Base-by-base conservation (phyloP, 2,888 invertebrate species). In the Sceliomorpha sp. region DNA sequence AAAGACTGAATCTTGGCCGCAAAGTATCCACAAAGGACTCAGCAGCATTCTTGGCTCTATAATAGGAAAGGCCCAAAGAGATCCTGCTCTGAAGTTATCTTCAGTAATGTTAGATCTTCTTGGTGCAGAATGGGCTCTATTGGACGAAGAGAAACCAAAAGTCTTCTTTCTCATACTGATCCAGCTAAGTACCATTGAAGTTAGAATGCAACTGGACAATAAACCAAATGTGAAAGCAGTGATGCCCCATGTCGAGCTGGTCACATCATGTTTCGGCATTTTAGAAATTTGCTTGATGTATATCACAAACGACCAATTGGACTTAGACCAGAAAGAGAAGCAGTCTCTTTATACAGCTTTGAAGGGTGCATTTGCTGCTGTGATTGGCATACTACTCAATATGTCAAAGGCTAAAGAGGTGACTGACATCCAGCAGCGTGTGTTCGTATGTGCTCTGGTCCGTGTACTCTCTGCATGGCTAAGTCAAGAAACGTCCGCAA, bases 191-290 rank as follows among this genome's bases (percentile, higher is more conserved):
- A 96, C 96, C 44, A 95, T 98, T 83, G 98, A 98, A 91, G 94
- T 98, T 0, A 92, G 97, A 81, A 97, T 98, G 97, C 95, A 96
- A 76, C 90, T 98, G 70, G 98, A 98, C 82, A 95, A 96, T 73
- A 94, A 94, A 79, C 93, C 93, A 81, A 70, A 66, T 14, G 91
- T 96, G 74, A 94, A 95, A 85, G 92, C 95, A 80, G 93, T 95
- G 0, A 92, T 93, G 85, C 90, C 91, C 34, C 94, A 95, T 86
- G 93, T 93, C 40, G 94, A 95, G 69, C 89, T 96, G 37, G 91
- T 96, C n/a, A 94, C 94, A 5, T 91, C 95, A 42, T 96, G 96
- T 81, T 97, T 96, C 78, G 91, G 93, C 48, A 94, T 96, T 48
- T 89, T 97, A 64, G 96, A 97, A 83, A 88, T 93, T 24, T 94